Conservation (phyloP, 1,140 invertebrate species). For the Hesperophylax magnus region DNA sequence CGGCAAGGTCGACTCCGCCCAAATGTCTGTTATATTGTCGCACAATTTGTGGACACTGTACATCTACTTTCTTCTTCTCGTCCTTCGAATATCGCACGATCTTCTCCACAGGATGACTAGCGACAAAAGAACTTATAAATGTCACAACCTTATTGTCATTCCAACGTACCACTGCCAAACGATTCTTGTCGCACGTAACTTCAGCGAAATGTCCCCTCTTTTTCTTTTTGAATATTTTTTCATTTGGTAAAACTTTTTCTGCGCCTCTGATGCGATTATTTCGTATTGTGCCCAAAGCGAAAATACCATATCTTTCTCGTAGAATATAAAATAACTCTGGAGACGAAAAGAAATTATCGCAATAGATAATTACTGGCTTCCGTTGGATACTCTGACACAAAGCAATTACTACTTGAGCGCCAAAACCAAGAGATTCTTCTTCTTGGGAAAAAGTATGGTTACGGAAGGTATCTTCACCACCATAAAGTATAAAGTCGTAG, state of each 20-base stretch:
- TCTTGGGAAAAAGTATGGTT: too few relatives aligned
- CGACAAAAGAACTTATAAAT: constrained; percentile 63
- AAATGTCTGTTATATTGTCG: constrained; percentile 64
- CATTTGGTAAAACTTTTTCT: constrained; percentile 55
- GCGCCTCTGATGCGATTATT: constrained; percentile 57
- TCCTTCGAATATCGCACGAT: too few relatives aligned
- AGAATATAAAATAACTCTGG: constrained; percentile 48
- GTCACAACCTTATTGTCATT: constrained; percentile 65
- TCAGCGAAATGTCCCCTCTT: too few relatives aligned
- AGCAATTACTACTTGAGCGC: too few relatives aligned
- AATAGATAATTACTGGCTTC: constrained; percentile 36
- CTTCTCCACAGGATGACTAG: constrained; percentile 59
- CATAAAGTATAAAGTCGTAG: too few relatives aligned
- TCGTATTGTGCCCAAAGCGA: constrained; percentile 56
- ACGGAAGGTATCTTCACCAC: too few relatives aligned
- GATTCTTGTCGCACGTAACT: too few relatives aligned
- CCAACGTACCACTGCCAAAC: constrained; percentile 62
- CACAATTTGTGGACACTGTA: constrained; percentile 63
- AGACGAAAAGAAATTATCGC: constrained; percentile 57
- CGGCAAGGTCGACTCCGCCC: constrained; percentile 60
- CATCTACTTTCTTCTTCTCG: constrained; percentile 61
- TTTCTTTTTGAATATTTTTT: constrained; percentile 62
- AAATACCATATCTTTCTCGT: constrained; percentile 55
- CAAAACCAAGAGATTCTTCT: too few relatives aligned
- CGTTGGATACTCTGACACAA: neutral